Percentiles rank a stretch among this genome's conserved stretches.
Conservation (phyloP, 2,888 invertebrate species). For the Habroteleia sp. region DNA sequence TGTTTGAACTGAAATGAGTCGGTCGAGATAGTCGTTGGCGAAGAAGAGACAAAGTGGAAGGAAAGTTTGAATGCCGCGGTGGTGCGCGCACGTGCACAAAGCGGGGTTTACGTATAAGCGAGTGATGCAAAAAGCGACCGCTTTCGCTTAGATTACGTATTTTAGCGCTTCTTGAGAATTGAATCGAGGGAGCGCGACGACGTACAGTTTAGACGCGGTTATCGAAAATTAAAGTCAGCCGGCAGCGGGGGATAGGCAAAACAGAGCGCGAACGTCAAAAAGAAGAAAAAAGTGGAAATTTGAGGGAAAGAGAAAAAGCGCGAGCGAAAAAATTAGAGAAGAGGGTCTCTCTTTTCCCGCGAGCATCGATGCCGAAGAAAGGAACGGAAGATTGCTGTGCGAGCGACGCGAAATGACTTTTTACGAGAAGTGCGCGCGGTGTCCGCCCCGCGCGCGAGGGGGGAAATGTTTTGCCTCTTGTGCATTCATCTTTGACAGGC, state of each 20-base stretch:
- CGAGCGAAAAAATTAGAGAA: not conserved
- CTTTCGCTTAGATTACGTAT: constrained; percentile 59
- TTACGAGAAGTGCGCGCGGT: constrained; percentile 9
- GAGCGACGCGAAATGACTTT: constrained; percentile 21
- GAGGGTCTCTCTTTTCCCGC: not conserved
- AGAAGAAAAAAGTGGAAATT: not conserved
- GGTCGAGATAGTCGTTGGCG: constrained; percentile 9
- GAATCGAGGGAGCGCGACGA: constrained; percentile 44
- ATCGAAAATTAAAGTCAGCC: constrained; percentile 51
- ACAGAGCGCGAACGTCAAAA: not conserved
- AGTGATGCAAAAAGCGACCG: constrained; percentile 42
- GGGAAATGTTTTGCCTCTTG: constrained; percentile 2
- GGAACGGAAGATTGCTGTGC: constrained; percentile 11
- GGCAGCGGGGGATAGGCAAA: not conserved
- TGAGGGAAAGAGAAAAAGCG: not conserved
- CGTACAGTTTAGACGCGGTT: constrained; percentile 40
- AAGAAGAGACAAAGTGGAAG: constrained; percentile 33
- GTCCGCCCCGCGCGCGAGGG: not conserved
- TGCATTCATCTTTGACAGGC: constrained; percentile 16
- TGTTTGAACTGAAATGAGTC: constrained; percentile 24
- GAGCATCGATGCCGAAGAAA: constrained; percentile 28
- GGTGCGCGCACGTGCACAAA: constrained; percentile 30
- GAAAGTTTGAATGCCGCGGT: constrained; percentile 38
- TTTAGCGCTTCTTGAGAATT: constrained; percentile 51
- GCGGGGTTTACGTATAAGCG: constrained; percentile 45